Conservation (phyloP, 2,113 vertebrate genomes). For the Prinia subflava region DNA sequence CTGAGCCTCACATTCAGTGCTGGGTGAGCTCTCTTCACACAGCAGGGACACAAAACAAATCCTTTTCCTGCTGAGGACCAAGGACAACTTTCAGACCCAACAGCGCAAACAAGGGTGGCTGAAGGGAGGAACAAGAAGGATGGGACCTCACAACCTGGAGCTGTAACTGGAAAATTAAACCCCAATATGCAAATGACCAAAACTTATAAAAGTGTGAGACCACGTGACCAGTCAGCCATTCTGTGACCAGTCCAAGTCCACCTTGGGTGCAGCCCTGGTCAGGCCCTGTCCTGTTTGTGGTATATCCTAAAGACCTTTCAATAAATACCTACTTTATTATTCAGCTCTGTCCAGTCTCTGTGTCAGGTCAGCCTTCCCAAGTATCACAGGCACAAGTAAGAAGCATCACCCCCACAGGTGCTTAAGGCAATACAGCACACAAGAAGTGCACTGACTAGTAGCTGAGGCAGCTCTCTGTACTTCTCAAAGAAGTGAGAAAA, state of each 20-base stretch:
- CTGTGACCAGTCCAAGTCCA: background rate
- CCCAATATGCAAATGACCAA: background rate
- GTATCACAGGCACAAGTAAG: background rate
- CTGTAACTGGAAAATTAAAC: background rate
- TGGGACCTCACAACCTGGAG: background rate
- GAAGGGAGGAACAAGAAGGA: background rate
- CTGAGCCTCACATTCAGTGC: background rate
- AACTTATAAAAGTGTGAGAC: background rate
- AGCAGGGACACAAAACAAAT: background rate
- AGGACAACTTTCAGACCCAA: background rate
- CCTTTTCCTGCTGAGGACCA: background rate
- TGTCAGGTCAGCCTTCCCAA: background rate
- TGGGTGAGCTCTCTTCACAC: background rate
- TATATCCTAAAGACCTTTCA: background rate
- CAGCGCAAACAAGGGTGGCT: background rate
- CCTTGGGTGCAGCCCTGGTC: background rate
- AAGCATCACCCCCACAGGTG: background rate
- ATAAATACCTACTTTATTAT: background rate
- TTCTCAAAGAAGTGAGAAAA: background rate
- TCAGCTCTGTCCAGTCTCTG: background rate
- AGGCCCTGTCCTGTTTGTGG: background rate
- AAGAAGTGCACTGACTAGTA: background rate
- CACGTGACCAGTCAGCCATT: rapidly evolving
- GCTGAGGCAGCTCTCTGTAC: background rate
- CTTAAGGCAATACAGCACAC: background rate